phyloP scores from a whole-genome alignment of 1,140 invertebrate species.

The Lerema accius region DNA sequence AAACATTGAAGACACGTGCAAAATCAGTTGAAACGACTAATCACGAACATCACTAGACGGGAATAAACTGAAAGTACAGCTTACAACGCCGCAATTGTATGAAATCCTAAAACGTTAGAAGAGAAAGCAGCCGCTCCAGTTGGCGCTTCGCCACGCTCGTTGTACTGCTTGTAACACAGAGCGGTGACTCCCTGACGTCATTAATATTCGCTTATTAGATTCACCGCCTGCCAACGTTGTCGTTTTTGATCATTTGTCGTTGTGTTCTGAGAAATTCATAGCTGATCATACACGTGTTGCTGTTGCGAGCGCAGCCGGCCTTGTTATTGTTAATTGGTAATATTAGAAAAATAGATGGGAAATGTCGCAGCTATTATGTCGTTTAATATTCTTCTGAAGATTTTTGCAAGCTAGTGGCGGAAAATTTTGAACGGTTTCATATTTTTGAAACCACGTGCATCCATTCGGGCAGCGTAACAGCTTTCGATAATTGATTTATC shows the following conservation, averaged over 20 bases:
- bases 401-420: no score
- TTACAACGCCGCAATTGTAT: no score
- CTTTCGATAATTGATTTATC: no score
- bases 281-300: not conserved
- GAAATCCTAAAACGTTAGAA: slow-evolving; percentile 1
- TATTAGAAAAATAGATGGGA: not conserved
- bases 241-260: slow-evolving; percentile 18
- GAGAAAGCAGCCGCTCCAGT: slow-evolving; percentile 18
- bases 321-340: not conserved
- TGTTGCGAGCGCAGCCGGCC: not conserved
- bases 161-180: slow-evolving; percentile 27
- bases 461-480: no score
- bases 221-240: slow-evolving; percentile 15
- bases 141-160: slow-evolving; percentile 25
- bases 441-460: no score
- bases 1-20: no score
- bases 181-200: slow-evolving; percentile 28
- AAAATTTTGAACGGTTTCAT: no score
- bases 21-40: no score
- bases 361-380: no score
- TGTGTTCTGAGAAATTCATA: not conserved
- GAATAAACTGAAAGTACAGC: no score
- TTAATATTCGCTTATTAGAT: slow-evolving; percentile 33
- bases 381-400: no score
- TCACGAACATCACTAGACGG: no score